These are phyloP conservation scores for Denticeps clupeoides DNA, from an alignment of 2,797 vertebrate genomes.

Conservation along the genomic window DNA sequence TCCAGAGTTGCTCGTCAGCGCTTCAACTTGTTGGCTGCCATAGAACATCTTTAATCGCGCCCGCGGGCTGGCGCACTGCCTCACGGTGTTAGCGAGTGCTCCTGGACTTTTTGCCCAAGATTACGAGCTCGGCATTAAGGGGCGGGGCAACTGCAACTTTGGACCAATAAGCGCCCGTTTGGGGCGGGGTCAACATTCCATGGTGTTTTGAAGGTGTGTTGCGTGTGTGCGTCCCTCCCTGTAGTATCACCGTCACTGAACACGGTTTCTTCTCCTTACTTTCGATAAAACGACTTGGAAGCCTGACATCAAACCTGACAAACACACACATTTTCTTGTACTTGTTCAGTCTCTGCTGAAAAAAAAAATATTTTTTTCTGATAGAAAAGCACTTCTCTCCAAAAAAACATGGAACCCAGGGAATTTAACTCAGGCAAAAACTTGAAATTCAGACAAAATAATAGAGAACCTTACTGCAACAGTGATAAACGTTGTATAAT, in stretches of 20 bases:
- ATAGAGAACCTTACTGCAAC: no score
- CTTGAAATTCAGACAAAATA: no score
- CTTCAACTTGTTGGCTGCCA: not conserved
- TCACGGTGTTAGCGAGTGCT: constrained; percentile 30
- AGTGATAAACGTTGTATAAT: no score
- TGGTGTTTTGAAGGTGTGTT: constrained; percentile 39
- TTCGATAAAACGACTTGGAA: no score
- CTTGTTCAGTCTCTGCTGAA: no score
- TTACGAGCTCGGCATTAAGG: constrained; percentile 15
- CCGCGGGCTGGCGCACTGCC: constrained; percentile 5
- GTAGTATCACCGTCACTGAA: no score
- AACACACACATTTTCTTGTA: no score
- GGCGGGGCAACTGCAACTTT: constrained; percentile 57
- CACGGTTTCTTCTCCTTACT: not conserved
- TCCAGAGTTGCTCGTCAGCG: not conserved
- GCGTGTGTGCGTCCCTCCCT: constrained; percentile 51
- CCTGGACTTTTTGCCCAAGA: constrained; percentile 23
- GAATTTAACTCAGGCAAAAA: no score
- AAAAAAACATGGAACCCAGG: no score
- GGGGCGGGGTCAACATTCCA: constrained; percentile 35
- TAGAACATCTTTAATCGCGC: constrained; percentile 12
- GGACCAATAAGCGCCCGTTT: constrained; percentile 40
- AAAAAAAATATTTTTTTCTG: no score
- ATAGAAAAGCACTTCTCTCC: no score
- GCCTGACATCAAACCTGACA: no score